Percentiles rank a stretch among this genome's conserved stretches.
phyloP scores from a whole-genome alignment of 2,888 invertebrate genomes.

The Melikaiella ostensackeni region DNA sequence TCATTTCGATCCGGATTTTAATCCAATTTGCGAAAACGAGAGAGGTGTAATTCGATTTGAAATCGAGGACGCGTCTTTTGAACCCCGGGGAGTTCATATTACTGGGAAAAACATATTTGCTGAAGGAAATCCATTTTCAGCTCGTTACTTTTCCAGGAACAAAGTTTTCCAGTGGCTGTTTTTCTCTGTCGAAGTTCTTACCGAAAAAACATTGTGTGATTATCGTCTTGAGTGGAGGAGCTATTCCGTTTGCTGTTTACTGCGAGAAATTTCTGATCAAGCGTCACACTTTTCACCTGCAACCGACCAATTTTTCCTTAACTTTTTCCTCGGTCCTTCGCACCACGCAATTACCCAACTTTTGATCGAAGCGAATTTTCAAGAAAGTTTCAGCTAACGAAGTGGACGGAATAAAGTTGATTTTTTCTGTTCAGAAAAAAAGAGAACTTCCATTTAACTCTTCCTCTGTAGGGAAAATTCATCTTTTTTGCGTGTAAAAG shows the following conservation, averaged over 20 bases:
- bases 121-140: constrained; percentile 33
- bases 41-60: constrained; percentile 18
- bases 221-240: constrained; percentile 4
- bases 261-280: constrained; percentile 32
- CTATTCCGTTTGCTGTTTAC: constrained; percentile 18
- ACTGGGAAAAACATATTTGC: constrained; percentile 35
- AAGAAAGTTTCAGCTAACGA: constrained; percentile 31
- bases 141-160: constrained; percentile 25
- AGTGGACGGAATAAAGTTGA: constrained; percentile 21
- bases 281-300: constrained; percentile 33
- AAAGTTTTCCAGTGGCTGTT: constrained; percentile 35
- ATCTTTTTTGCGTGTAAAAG: background rate
- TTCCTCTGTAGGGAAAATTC: background rate
- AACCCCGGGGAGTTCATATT: constrained; percentile 13
- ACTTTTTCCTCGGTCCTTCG: constrained; percentile 20
- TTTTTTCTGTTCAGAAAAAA: background rate
- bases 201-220: constrained; percentile 33
- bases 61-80: constrained; percentile 29
- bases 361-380: constrained; percentile 34
- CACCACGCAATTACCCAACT: constrained; percentile 38
- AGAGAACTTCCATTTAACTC: background rate
- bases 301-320: constrained; percentile 25
- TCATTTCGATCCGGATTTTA: constrained; percentile 23
- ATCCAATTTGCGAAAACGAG: constrained; percentile 30
- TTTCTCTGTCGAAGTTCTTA: constrained; percentile 2